A percentile compares a stretch with the other conserved stretches of the same genome.
These are phyloP conservation scores for Psammodynastes pulverulentus DNA, from an alignment of 2,113 vertebrate genomes.

Conservation along the genomic window DNA sequence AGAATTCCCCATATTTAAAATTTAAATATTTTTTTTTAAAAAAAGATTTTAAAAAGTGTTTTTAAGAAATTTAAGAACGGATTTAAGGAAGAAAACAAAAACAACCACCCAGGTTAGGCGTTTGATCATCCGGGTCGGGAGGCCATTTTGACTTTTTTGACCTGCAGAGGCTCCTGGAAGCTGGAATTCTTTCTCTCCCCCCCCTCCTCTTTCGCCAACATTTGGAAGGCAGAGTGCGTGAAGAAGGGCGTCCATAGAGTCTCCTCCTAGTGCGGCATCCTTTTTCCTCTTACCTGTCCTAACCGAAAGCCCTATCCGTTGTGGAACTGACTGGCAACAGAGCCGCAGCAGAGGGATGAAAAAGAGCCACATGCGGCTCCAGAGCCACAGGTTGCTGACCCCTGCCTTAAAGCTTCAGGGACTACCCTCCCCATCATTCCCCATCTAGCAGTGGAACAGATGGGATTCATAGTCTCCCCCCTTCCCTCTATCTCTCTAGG, in stretches of 20 bases:
- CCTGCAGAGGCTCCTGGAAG: not conserved
- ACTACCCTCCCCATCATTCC: not conserved
- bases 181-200: not conserved
- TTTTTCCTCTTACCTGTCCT: no score
- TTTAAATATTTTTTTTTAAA: not conserved
- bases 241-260: no score
- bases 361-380: no score
- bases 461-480: not conserved
- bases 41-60: not conserved
- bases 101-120: not conserved
- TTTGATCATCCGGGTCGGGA: rapidly evolving
- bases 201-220: not conserved
- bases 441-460: not conserved
- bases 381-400: no score
- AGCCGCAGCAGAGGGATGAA: no score
- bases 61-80: not conserved
- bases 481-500: not conserved
- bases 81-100: not conserved
- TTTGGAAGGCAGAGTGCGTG: not conserved
- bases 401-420: not conserved
- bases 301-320: no score
- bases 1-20: no score
- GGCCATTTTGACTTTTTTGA: not conserved
- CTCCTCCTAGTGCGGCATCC: no score
- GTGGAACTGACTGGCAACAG: no score